Conservation (phyloP, 1,140 invertebrate species). For the Euura lappo region DNA sequence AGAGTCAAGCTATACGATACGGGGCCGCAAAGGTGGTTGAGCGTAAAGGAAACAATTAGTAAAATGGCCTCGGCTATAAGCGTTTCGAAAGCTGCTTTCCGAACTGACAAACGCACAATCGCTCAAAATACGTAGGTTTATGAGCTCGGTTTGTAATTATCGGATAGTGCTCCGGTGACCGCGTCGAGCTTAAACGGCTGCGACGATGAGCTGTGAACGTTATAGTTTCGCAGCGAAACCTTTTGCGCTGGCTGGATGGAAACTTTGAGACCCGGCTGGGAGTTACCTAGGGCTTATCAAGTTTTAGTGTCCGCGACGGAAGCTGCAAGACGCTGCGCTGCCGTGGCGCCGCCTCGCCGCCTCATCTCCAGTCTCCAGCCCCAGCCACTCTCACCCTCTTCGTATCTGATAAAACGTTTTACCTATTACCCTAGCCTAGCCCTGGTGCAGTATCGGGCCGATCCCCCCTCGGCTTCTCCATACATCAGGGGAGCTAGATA, state of each 20-base stretch:
- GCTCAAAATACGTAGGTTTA: neutral
- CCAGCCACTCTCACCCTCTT: neutral
- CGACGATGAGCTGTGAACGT: neutral
- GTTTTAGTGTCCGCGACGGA: neutral
- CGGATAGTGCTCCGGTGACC: neutral
- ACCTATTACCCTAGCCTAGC: neutral
- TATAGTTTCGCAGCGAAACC: neutral
- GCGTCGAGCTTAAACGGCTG: neutral
- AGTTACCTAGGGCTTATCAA: conserved; percentile 4
- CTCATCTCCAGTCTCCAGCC: neutral
- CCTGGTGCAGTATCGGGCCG: neutral
- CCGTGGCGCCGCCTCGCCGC: neutral
- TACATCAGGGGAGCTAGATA: too few species aligned
- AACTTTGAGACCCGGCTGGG: neutral
- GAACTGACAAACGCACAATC: neutral
- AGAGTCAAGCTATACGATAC: too few species aligned
- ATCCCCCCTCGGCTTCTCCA: too few species aligned
- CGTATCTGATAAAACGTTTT: neutral
- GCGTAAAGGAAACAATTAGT: neutral
- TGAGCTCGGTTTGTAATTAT: neutral
- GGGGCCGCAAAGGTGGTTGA: too few species aligned
- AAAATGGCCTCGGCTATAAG: neutral
- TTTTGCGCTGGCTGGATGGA: neutral
- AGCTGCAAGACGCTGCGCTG: neutral
- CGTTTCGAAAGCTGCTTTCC: neutral